Evolutionary conservation across 1,140 invertebrate species (phyloP), one percentile per base, ranked within the genome.

Genomic region (Oncopodura yosiiana): DNA sequence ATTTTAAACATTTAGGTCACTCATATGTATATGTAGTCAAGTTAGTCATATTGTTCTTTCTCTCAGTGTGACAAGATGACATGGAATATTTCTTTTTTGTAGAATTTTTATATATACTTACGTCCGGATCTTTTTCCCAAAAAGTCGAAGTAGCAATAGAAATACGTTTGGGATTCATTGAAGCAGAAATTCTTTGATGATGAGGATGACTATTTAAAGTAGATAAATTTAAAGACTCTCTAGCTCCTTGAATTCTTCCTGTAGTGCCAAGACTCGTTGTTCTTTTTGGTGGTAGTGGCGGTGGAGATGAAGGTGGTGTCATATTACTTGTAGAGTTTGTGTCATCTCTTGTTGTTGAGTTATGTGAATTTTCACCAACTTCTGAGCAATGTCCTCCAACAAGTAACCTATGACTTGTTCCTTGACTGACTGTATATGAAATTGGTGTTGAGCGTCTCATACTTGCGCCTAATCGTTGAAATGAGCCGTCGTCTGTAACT

Each of bases 81-180:
- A n/a, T 16, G 11, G 23, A 46, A 46, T 27, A 9, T 16, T 30
- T 9, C 27, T 32, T n/a, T 30, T 12, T 30, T 9, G n/a, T 21
- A 23, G 11, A 18, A 23, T 41, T n/a, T 29, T 42, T 23, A 19
- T 26, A 3, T 51, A 23, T 12, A 38, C 58, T 56, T 56, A 60
- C 58, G 37, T 61, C 59, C 27, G 54, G 54, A 50, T 61, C 48
- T 23, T 50, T 50, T 12, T 56, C 59, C 59, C 59, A 61, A 26
- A 61, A 61, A 3, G 59, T 48, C 1, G 59, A 61, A 30, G 59
- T 61, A 3, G 59, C 59, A 18, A 61, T 55, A n/a, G 53, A 56
- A 27, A 61, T 49, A 50, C 59, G 43, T 26, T 61, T 61, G 36
- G 59, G 59, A 46, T 61, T 61, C 30, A 34, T 9, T n/a, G n/a